Conservation (phyloP, 2,888 invertebrate genomes). For the Auanema sp. region DNA sequence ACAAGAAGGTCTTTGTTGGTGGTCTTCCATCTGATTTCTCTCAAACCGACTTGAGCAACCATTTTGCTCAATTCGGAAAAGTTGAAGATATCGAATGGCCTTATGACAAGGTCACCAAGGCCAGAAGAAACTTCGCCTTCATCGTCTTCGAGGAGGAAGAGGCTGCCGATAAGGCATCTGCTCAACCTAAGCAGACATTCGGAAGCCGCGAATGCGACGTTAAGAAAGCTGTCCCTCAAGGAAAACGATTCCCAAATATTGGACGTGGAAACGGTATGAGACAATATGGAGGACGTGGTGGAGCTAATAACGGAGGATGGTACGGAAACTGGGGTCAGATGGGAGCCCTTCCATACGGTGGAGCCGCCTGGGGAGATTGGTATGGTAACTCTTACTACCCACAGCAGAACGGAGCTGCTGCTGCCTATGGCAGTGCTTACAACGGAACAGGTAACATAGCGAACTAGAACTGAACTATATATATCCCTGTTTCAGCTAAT, state of each 20-base stretch:
- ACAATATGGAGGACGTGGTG: conserved; percentile 40
- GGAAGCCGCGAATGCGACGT: conserved; percentile 64
- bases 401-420: conserved; percentile 31
- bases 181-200: conserved; percentile 59
- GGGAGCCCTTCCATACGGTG: conserved; percentile 51
- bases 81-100: conserved; percentile 65
- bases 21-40: conserved; percentile 63
- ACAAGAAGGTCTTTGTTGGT: conserved; percentile 65
- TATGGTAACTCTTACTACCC: conserved; percentile 37
- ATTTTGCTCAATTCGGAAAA: conserved; percentile 63
- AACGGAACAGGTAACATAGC: conserved; percentile 8
- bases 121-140: conserved; percentile 63
- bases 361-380: conserved; percentile 49
- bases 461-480: background rate
- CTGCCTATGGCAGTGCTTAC: conserved; percentile 29
- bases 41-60: conserved; percentile 60
- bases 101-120: conserved; percentile 58
- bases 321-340: conserved; percentile 37
- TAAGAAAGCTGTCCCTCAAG: conserved; percentile 64
- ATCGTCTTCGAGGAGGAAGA: conserved; percentile 64
- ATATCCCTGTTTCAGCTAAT: conserved; percentile 13
- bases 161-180: conserved; percentile 60
- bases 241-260: conserved; percentile 42
- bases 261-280: conserved; percentile 30
- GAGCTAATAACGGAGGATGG: conserved; percentile 36